Evolutionary conservation across 2,888 invertebrate genomes (phyloP), one percentile per base, ranked within the genome.

Genomic region (Smittia aterrima): DNA sequence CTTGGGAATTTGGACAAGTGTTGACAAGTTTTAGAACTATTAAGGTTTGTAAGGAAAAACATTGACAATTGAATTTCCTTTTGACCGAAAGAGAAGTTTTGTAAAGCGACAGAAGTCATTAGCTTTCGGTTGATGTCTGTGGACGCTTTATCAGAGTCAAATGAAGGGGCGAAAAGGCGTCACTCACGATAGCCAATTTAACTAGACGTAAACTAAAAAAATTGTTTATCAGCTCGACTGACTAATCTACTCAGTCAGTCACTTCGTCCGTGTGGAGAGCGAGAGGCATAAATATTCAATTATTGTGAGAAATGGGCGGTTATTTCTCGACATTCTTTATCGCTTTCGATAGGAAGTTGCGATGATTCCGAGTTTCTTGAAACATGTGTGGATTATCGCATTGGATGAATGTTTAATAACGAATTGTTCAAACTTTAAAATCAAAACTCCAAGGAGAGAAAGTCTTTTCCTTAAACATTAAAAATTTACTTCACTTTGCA

Each of bases 1-100:
- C 67, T 67, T 67, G 67, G 40, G 67, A 67, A 67, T 16, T n/a
- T 22, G 13, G 38, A 67, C 67, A 67, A 67, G 67, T 67, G 67
- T 41, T 67, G 67, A 67, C 67, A 67, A 24, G 22, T 47, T n/a
- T 22, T 32, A 20, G 11, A 22, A n/a, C 53, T 47, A 16, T 47
- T 18, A 47, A 47, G 4, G 47, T 47, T 47, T n/a, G n/a, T 58
- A 18, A 58, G 18, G 20, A 58, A 18, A 20, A 58, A 11, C 38
- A 11, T 9, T 58, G 20, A 58, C 58, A 58, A 58, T 58, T 58
- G 20, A 58, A 58, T 58, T 58, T 58, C 58, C 58, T 58, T 58
- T 18, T 11, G 16, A 58, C 1, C 16, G 18, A 22, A 22, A 58
- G 22, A 18, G 18, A 18, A 58, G n/a, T 18, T 18, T 58, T 58